Evolutionary conservation across 30 jellyfish, hydroid and myxozoan genomes (phyloP).

Genomic region (Mastigias papua): DNA sequence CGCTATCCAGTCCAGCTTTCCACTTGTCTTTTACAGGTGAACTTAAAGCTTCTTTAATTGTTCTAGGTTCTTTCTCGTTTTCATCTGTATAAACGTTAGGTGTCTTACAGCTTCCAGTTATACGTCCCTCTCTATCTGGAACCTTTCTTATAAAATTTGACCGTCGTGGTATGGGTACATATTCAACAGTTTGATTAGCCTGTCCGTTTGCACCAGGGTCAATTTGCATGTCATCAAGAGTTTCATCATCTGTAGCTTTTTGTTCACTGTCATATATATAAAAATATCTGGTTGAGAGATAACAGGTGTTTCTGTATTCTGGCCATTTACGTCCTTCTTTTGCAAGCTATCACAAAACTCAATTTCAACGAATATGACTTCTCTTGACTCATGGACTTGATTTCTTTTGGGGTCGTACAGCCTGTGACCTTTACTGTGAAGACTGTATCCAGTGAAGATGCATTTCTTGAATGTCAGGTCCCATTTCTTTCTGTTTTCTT

Average conservation of each 20-base stretch:
- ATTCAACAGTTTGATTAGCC: slow-evolving; percentile 17
- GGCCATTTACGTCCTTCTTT: not conserved
- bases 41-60: slow-evolving; percentile 26
- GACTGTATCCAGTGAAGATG: slow-evolving; percentile 45
- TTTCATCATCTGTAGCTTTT: slow-evolving; percentile 17
- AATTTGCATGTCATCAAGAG: not conserved
- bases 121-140: slow-evolving; percentile 43
- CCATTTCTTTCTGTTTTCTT: slow-evolving; percentile 38
- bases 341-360: not conserved
- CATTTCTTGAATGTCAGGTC: slow-evolving; percentile 45
- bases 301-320: slow-evolving; percentile 1
- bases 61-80: slow-evolving; percentile 22
- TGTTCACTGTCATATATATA: not conserved
- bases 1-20: slow-evolving; percentile 34
- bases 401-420: slow-evolving; percentile 29
- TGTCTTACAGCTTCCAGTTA: slow-evolving; percentile 18
- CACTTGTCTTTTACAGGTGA: slow-evolving; percentile 22
- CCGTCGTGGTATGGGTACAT: slow-evolving; percentile 4
- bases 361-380: slow-evolving; percentile 8
- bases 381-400: slow-evolving; percentile 41
- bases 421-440: slow-evolving; percentile 33
- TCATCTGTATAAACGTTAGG: slow-evolving; percentile 14
- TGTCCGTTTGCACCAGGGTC: slow-evolving; percentile 17
- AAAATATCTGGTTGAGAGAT: slow-evolving; percentile 6
- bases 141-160: slow-evolving; percentile 34